Evolutionary conservation across 2,797 vertebrate species (phyloP).

Genomic region (Paramormyrops hopkinsi): DNA sequence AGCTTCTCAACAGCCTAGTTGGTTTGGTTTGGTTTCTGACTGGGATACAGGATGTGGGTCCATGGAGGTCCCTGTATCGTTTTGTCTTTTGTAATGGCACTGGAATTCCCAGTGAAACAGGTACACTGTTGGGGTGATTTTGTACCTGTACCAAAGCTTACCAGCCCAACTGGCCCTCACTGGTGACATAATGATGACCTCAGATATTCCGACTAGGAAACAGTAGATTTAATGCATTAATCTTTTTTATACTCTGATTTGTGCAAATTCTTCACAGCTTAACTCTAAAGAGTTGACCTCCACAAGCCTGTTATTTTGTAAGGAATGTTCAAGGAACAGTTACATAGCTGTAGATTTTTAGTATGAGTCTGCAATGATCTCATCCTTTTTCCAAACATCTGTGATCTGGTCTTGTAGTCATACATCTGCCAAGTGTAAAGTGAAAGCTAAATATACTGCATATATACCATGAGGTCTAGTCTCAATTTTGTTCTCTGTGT

Average conservation of each 20-base stretch:
- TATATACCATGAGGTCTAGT: not conserved
- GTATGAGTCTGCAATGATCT: not conserved
- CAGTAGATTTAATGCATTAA: not conserved
- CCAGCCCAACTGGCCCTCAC: not conserved
- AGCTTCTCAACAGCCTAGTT: not conserved
- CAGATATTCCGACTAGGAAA: not conserved
- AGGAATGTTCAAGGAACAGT: not conserved
- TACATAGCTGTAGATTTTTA: not conserved
- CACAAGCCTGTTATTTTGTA: not conserved
- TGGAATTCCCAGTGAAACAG: not conserved
- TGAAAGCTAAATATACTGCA: constrained; percentile 12
- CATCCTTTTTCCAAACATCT: not conserved
- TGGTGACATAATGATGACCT: not conserved
- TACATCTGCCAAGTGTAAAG: not conserved
- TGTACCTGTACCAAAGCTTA: not conserved
- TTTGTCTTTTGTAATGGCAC: not conserved
- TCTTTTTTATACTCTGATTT: not conserved
- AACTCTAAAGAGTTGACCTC: not conserved
- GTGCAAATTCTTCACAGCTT: not conserved
- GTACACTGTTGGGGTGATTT: not conserved
- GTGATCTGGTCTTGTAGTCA: not conserved
- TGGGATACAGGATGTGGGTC: not conserved
- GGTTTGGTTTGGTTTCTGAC: not conserved
- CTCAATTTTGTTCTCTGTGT: not conserved
- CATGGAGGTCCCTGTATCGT: not conserved